These are phyloP conservation scores for Heliconius cydno DNA, from an alignment of 2,888 invertebrate genomes.

Conservation along the genomic window DNA sequence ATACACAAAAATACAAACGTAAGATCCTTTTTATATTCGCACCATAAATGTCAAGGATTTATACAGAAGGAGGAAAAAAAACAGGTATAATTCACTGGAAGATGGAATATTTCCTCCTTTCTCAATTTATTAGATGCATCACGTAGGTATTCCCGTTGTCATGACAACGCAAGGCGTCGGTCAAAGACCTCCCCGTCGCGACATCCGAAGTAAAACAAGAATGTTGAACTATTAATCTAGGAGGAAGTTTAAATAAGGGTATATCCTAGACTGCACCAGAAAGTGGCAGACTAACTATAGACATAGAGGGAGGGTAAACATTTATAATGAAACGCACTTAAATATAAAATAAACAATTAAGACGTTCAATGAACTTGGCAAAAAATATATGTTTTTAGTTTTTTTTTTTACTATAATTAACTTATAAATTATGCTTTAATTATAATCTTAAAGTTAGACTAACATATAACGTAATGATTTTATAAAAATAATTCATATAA, in stretches of 20 bases:
- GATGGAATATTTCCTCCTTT: conserved; percentile 30
- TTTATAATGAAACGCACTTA: neutral
- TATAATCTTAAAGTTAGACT: neutral
- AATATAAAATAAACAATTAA: neutral
- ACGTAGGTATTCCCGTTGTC: conserved; percentile 68
- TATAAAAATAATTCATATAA: too few relatives aligned
- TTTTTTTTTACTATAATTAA: neutral
- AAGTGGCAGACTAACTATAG: conserved; percentile 39
- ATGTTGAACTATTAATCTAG: conserved; percentile 68
- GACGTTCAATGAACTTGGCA: neutral
- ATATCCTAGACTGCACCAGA: conserved; percentile 54
- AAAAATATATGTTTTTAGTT: neutral
- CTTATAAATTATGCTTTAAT: neutral
- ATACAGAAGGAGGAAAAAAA: neutral
- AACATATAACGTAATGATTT: too few relatives aligned
- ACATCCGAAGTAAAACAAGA: conserved; percentile 73
- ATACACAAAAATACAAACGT: neutral
- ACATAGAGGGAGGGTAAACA: neutral
- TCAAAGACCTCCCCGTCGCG: conserved; percentile 76
- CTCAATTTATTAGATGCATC: conserved; percentile 45
- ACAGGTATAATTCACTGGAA: neutral
- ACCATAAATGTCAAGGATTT: neutral
- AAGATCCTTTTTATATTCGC: neutral
- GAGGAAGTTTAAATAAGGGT: conserved; percentile 63
- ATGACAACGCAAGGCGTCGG: conserved; percentile 74